These are phyloP conservation scores for Bicyclus anynana DNA, from an alignment of 1,140 invertebrate genomes.

Conservation along the genomic window DNA sequence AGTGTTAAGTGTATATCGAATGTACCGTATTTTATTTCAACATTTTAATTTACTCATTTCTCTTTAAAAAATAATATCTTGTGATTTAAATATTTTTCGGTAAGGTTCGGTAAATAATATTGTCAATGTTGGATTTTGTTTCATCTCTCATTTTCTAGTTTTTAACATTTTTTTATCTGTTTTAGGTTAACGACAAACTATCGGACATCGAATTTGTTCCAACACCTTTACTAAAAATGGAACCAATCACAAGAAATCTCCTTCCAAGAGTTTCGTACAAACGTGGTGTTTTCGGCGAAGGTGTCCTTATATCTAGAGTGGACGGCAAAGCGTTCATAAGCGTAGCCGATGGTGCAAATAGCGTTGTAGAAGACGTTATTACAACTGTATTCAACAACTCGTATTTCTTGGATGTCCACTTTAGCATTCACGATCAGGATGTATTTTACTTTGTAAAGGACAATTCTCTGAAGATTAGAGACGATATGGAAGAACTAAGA, in stretches of 20 bases:
- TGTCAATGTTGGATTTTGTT: too few species aligned
- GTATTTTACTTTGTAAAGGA: slow-evolving; percentile 98
- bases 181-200: slow-evolving; percentile 87
- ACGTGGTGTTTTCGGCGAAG: slow-evolving; percentile 92
- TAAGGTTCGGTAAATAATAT: too few species aligned
- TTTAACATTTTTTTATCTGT: background rate
- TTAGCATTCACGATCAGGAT: slow-evolving; percentile 94
- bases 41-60: too few species aligned
- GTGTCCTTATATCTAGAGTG: slow-evolving; percentile 90
- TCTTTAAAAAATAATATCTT: too few species aligned
- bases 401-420: slow-evolving; percentile 93
- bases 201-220: slow-evolving; percentile 90
- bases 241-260: slow-evolving; percentile 88
- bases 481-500: slow-evolving; percentile 92
- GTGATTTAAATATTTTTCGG: too few species aligned
- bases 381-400: slow-evolving; percentile 96
- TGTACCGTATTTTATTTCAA: too few species aligned
- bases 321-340: slow-evolving; percentile 89
- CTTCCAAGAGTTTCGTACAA: slow-evolving; percentile 89
- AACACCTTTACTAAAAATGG: slow-evolving; percentile 87
- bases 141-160: too few species aligned
- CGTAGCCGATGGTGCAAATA: slow-evolving; percentile 90
- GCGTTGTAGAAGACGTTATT: slow-evolving; percentile 93
- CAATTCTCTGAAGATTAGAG: slow-evolving; percentile 89
- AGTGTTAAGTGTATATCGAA: slow-evolving; percentile 13